Percentiles rank a stretch among this genome's conserved stretches.
phyloP scores from a whole-genome alignment of 2,797 vertebrate species.

The Dendrocincla fuliginosa region DNA sequence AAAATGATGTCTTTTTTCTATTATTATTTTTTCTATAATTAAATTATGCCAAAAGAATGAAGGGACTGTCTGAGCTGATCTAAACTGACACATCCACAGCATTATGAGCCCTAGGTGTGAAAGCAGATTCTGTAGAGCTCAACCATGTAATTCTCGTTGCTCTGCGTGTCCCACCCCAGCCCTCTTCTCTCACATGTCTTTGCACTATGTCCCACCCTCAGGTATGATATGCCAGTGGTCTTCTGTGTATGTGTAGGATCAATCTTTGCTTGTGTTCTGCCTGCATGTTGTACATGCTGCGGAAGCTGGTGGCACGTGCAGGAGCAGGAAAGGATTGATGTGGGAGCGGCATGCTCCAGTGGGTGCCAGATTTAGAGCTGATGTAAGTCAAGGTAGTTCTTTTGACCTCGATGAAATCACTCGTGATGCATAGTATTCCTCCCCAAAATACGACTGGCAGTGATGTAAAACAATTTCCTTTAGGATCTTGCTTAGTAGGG shows the following conservation, averaged over 20 bases:
- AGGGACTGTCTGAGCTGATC: not conserved
- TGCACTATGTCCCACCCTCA: rapidly evolving
- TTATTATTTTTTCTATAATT: not conserved
- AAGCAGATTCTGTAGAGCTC: not conserved
- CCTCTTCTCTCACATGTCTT: not conserved
- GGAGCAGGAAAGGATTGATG: not conserved
- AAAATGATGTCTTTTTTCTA: not conserved
- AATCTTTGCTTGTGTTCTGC: not conserved
- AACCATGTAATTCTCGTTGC: not conserved
- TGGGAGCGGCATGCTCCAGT: not conserved
- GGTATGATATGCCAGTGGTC: not conserved
- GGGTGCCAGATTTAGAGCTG: not conserved
- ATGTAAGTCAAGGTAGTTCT: not conserved
- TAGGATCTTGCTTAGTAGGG: not conserved
- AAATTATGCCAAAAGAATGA: not conserved
- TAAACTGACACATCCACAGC: not conserved
- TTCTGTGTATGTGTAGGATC: not conserved
- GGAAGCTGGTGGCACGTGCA: not conserved
- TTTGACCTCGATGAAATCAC: not conserved
- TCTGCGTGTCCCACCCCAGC: not conserved
- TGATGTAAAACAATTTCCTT: not conserved
- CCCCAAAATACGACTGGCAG: not conserved
- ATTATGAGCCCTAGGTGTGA: not conserved
- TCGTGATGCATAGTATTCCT: rapidly evolving
- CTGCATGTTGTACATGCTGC: not conserved